Base-by-base conservation (phyloP, 2,888 invertebrate species). In the Nomada lathburiana region DNA sequence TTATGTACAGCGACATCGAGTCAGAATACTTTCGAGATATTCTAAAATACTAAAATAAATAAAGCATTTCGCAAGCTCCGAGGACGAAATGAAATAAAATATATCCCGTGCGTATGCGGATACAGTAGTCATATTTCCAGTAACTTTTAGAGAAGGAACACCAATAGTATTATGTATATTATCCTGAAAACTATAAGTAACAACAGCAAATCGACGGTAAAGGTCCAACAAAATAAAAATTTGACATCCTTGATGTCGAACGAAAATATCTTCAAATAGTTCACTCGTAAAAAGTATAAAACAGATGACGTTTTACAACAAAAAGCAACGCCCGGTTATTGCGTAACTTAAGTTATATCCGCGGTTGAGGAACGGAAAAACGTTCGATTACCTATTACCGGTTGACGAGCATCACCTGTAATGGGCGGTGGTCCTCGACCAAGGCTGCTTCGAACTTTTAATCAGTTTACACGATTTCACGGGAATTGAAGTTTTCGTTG, bases 401-500 rank as follows among this genome's bases (percentile, higher is more conserved):
- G 18, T 50, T 50, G 77, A 59, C 65, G 67, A 64, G 53, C 47
- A 16, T 47, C 47, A 47, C 16, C 47, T 47, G 36, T 36, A 36
- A 36, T 16, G 47, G 16, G 47, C 13, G 47, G 47, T 47, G 47
- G 13, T 16, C 47, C 16, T 47, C 68, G 50, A 47, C 67, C 42
- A 57, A 47, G 65, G 52, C 78, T 71, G 76, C 82, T 79, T 29
- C 80, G 50, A 86, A 86, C 83, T 86, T 86, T 86, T 86, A 86
- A 86, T 86, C 83, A 86, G 87, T 86, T 86, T 83, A 85, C 79
- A 73, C 76, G 80, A 85, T 86, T 86, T 77, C 75, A 76, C 59
- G 77, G 73, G 64, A 77, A 81, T 83, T 79, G 85, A 83, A 81
- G 85, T 86, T 84, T 20, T 70, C 65, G 69, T 76, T 77, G 81